Conservation (phyloP, 1,140 invertebrate species). For the Drosophila santomea region DNA sequence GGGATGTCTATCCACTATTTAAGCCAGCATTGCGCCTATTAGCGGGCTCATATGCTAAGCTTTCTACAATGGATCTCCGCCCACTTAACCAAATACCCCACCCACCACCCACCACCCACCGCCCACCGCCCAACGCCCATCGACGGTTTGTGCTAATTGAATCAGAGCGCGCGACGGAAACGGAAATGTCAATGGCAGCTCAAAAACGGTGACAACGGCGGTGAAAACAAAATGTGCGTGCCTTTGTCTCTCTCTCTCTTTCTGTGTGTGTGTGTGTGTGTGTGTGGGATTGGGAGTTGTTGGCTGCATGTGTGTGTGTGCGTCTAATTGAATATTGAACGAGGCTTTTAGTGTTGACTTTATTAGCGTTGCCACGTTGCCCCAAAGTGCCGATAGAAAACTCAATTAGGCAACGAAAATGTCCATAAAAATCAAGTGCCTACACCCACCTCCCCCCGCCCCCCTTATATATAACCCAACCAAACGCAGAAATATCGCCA, state of each 20-base stretch:
- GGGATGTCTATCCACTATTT: conserved; percentile 11
- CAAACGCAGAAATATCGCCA: conserved; percentile 1
- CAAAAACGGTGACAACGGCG: conserved; percentile 65
- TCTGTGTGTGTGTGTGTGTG: neutral
- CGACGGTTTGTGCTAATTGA: conserved; percentile 70
- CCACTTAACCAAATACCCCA: neutral
- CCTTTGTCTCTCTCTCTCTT: neutral
- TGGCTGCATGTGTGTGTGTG: conserved; percentile 30
- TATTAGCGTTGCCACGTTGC: conserved; percentile 69
- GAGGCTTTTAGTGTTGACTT: conserved; percentile 80
- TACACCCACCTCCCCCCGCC: no score
- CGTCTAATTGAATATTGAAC: conserved; percentile 79
- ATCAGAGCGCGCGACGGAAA: conserved; percentile 68
- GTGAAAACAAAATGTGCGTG: conserved; percentile 40
- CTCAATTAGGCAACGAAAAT: conserved; percentile 70
- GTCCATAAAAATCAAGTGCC: conserved; percentile 49
- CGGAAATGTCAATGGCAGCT: conserved; percentile 78
- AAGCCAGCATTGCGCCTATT: conserved; percentile 32
- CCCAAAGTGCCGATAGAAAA: conserved; percentile 67
- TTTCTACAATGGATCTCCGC: conserved; percentile 16
- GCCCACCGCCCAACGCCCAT: neutral
- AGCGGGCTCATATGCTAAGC: conserved; percentile 33
- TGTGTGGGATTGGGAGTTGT: conserved; percentile 9
- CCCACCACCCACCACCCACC: neutral
- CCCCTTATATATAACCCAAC: no score